phyloP scores from a whole-genome alignment of 2,113 vertebrate genomes.

The Erinaceus europaeus region DNA sequence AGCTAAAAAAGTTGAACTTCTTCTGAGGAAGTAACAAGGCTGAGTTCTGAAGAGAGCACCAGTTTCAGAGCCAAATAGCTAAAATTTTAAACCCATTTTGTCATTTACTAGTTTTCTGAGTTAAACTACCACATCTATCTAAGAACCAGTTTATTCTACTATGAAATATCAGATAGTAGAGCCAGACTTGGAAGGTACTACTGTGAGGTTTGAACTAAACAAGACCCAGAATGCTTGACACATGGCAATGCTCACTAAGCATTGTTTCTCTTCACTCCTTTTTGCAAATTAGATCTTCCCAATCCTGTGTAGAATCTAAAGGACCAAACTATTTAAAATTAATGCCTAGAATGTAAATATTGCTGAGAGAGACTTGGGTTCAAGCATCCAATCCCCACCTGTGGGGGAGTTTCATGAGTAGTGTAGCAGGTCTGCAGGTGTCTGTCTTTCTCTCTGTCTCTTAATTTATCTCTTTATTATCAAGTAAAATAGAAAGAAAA shows the following conservation, averaged over 20 bases:
- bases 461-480: too few relatives aligned
- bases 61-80: neutral
- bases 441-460: too few relatives aligned
- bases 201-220: neutral
- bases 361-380: too few relatives aligned
- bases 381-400: too few relatives aligned
- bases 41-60: neutral
- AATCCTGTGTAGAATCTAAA: neutral
- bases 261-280: neutral
- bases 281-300: neutral
- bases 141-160: constrained; percentile 17
- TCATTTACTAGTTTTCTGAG: neutral
- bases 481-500: too few relatives aligned
- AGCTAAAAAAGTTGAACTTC: constrained; percentile 16
- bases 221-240: neutral
- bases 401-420: too few relatives aligned
- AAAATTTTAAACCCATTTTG: neutral
- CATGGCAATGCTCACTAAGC: neutral
- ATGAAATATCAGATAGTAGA: neutral
- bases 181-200: neutral
- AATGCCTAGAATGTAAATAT: neutral
- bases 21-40: neutral
- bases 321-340: neutral
- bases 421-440: too few relatives aligned
- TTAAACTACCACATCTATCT: neutral